Evolutionary conservation across 1,140 invertebrate genomes (phyloP).

Genomic region (Cyclargus thomasi): DNA sequence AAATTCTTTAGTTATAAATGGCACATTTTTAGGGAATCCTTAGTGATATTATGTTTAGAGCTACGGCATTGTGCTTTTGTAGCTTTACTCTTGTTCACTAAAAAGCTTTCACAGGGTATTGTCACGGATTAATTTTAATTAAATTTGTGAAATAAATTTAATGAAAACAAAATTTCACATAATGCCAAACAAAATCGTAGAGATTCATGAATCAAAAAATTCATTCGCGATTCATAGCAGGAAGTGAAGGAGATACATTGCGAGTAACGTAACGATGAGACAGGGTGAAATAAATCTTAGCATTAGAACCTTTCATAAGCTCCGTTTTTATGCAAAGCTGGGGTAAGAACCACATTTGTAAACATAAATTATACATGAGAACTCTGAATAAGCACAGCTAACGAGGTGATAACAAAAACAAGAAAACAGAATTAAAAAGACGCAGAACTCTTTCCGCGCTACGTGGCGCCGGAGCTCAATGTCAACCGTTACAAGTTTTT

Average conservation of each 20-base stretch:
- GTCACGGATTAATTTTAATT: not conserved
- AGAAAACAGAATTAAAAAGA: slow-evolving; percentile 42
- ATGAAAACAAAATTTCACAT: not conserved
- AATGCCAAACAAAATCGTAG: not conserved
- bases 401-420: slow-evolving; percentile 35
- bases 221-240: not conserved
- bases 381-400: slow-evolving; percentile 25
- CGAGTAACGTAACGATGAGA: not conserved
- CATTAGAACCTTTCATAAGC: slow-evolving; percentile 12
- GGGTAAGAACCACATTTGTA: slow-evolving; percentile 1
- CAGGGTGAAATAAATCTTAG: not conserved
- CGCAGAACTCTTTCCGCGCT: slow-evolving; percentile 33
- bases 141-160: not conserved
- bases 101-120: no score
- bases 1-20: not conserved
- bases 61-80: no score
- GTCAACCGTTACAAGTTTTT: slow-evolving; percentile 65
- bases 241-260: not conserved
- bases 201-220: slow-evolving; percentile 3
- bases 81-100: no score
- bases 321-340: slow-evolving; percentile 4
- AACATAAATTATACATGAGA: slow-evolving; percentile 9
- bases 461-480: slow-evolving; percentile 50
- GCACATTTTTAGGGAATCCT: no score
- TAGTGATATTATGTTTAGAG: no score